Conservation (phyloP, 2,888 invertebrate genomes). For the Lucinisca nassula region DNA sequence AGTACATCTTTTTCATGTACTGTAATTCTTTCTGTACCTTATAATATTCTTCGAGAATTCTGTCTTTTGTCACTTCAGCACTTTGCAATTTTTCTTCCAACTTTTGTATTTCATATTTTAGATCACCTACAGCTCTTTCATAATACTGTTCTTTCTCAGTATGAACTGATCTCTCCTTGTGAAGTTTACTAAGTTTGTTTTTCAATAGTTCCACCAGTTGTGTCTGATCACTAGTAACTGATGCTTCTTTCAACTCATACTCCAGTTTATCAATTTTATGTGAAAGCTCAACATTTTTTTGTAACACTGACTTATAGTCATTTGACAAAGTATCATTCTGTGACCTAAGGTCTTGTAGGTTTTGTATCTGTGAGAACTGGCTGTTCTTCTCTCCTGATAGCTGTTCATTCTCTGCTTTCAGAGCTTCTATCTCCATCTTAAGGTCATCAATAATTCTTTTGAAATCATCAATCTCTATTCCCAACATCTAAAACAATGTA, state of each 20-base stretch:
- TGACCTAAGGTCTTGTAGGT: conserved; percentile 64
- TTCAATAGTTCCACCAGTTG: conserved; percentile 77
- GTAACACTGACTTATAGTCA: conserved; percentile 76
- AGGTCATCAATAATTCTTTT: conserved; percentile 68
- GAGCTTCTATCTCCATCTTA: conserved; percentile 67
- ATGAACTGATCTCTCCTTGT: conserved; percentile 74
- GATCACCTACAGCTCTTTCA: conserved; percentile 70
- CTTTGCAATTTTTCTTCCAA: conserved; percentile 69
- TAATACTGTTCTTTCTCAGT: conserved; percentile 75
- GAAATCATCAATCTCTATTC: conserved; percentile 69
- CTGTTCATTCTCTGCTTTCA: conserved; percentile 70
- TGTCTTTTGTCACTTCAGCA: conserved; percentile 76
- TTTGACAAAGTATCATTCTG: conserved; percentile 75
- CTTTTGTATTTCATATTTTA: conserved; percentile 73
- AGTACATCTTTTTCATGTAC: conserved; percentile 70
- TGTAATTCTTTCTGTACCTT: conserved; percentile 75
- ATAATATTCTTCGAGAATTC: conserved; percentile 77
- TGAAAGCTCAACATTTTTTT: conserved; percentile 80
- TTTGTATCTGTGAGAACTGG: conserved; percentile 73
- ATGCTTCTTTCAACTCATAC: conserved; percentile 73
- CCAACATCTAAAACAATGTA: conserved; percentile 57
- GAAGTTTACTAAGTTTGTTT: conserved; percentile 73
- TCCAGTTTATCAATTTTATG: conserved; percentile 75
- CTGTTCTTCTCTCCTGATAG: conserved; percentile 62
- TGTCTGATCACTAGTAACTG: conserved; percentile 71